Evolutionary conservation across 2,797 vertebrate species (phyloP), one percentile per base, ranked within the genome.

Genomic region (Sebastes itinus): DNA sequence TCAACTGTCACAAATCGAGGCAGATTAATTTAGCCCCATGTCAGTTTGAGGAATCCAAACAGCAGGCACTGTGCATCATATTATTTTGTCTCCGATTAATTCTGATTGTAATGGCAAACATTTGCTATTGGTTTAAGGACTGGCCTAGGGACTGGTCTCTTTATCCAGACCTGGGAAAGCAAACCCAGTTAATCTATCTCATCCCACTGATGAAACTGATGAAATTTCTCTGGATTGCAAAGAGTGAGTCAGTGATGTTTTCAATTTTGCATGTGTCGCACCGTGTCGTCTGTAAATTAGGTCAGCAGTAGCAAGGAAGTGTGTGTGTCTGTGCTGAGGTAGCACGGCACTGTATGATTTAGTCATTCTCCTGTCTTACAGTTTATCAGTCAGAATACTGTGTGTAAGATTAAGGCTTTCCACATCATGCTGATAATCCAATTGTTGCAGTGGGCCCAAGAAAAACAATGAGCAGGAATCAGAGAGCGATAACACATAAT

Each of bases 271-370:
- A 46, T 30, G 49, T 64, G 67, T 80, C 20, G 7, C 72, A 58
- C 35, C 20, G 16, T 61, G 74, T 86, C 65, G 46, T 72, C 61
- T 70, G 60, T 83, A 74, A 90, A 83, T 85, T 23, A 72, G 78
- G 73, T 84, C 83, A 82, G 23, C 56, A 52, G 30, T 42, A 23
- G 23, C 42, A 58, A 20, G 66, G 38, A 52, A 30, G 38, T 16
- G 38, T 16, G 38, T n/a, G 35, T 18, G n/a, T 42, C 38, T 11
- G 32, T 52, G 14, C 61, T 54, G 28, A 25, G 68, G 49, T 60
- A 52, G 49, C 22, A 18, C 6, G 3, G 16, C 10, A 23, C 18
- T 20, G 56, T 27, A 23, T 35, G 16, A 30, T 67, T 77, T 33
- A 71, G 27, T 20, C 1, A 5, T 35, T 80, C 60, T 42, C 49